A percentile compares a stretch with the other conserved stretches of the same genome.
Evolutionary conservation across 1,140 invertebrate genomes (phyloP).

Genomic region (Colletes gigas): DNA sequence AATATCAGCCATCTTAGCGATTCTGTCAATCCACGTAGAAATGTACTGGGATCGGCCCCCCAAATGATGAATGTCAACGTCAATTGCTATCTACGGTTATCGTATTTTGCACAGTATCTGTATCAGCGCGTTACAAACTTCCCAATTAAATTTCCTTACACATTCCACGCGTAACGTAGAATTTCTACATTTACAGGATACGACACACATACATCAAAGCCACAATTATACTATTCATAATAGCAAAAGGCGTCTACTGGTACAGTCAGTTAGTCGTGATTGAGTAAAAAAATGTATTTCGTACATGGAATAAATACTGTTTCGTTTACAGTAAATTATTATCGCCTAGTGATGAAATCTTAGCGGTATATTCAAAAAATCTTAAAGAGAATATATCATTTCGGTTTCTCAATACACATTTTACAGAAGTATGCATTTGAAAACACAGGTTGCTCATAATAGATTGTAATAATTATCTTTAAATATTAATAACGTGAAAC

Average conservation of each 20-base stretch:
- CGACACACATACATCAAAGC: neutral
- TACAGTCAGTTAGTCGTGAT: conserved; percentile 15
- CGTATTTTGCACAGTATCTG: conserved; percentile 24
- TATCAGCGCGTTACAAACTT: conserved; percentile 22
- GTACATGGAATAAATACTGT: neutral
- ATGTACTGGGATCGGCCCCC: conserved; percentile 65
- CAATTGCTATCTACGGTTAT: conserved; percentile 45
- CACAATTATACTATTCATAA: conserved; percentile 13
- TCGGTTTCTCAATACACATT: neutral
- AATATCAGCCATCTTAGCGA: conserved; percentile 84
- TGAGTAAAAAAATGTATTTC: conserved; percentile 5
- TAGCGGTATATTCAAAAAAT: conserved; percentile 25
- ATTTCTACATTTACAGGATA: neutral
- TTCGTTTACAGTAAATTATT: conserved; percentile 21
- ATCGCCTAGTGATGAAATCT: conserved; percentile 29
- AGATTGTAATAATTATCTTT: neutral
- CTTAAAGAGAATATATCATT: neutral
- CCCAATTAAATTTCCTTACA: neutral
- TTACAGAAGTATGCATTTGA: neutral
- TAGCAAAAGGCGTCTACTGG: conserved; percentile 14
- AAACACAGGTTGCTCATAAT: neutral
- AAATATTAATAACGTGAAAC: neutral
- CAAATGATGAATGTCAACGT: conserved; percentile 54
- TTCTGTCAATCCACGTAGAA: conserved; percentile 73
- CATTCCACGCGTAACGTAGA: conserved; percentile 1